A percentile compares a stretch with the other conserved stretches of the same genome.
Evolutionary conservation across 2,888 invertebrate species (phyloP).

Genomic region (Nymphalis polychloros): DNA sequence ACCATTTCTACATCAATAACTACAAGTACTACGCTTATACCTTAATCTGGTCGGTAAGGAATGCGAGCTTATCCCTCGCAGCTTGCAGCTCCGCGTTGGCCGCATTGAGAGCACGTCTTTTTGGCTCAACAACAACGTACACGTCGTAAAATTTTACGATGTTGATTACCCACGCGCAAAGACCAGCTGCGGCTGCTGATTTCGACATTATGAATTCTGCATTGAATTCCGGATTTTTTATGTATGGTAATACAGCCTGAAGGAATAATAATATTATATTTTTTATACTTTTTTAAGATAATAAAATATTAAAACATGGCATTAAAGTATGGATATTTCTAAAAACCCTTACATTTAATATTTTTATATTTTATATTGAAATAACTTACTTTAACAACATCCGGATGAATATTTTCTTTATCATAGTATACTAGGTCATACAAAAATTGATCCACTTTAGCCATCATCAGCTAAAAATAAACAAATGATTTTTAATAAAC

Average conservation of each 20-base stretch:
- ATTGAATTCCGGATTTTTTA: slow-evolving; percentile 89
- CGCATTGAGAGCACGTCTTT: slow-evolving; percentile 90
- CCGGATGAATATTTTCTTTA: slow-evolving; percentile 95
- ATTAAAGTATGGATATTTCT: too few relatives aligned
- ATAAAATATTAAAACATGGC: background rate
- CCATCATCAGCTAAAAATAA: slow-evolving; percentile 86
- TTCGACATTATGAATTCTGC: slow-evolving; percentile 91
- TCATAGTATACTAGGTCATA: slow-evolving; percentile 92
- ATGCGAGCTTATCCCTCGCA: slow-evolving; percentile 89
- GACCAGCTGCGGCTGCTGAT: slow-evolving; percentile 94
- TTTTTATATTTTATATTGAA: too few relatives aligned
- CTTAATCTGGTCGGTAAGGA: slow-evolving; percentile 86
- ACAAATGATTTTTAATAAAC: background rate
- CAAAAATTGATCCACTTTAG: slow-evolving; percentile 93
- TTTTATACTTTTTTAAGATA: background rate
- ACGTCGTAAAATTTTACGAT: slow-evolving; percentile 94
- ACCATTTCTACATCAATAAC: background rate
- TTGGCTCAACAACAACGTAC: slow-evolving; percentile 95
- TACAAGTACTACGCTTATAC: slow-evolving; percentile 55
- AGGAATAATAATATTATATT: slow-evolving; percentile 8
- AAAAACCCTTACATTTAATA: too few relatives aligned
- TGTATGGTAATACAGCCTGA: slow-evolving; percentile 81
- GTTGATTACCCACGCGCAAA: slow-evolving; percentile 97
- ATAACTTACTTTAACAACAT: slow-evolving; percentile 87
- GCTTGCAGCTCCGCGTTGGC: slow-evolving; percentile 92